phyloP scores from a whole-genome alignment of 2,888 invertebrate species.

The Autographa pulchrina region DNA sequence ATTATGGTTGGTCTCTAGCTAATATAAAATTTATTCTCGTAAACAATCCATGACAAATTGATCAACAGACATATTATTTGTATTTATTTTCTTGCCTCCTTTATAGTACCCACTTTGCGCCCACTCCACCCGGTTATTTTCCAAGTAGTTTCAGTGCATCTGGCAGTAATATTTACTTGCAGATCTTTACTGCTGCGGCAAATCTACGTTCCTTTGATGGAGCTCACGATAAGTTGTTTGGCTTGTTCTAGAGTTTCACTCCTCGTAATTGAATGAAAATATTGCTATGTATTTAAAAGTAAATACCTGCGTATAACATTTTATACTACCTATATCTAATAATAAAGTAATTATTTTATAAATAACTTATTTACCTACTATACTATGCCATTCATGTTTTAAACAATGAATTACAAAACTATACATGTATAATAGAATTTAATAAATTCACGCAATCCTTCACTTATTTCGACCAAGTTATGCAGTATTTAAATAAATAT shows the following conservation, averaged over 20 bases:
- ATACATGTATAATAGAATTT: neutral
- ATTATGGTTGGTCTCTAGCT: neutral
- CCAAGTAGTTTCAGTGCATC: slow-evolving; percentile 64
- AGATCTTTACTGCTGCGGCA: slow-evolving; percentile 50
- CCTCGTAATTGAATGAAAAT: slow-evolving; percentile 44
- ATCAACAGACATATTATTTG: slow-evolving; percentile 32
- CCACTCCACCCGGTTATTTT: slow-evolving; percentile 58
- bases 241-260: slow-evolving; percentile 44
- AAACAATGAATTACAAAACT: neutral
- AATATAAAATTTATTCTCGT: neutral
- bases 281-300: slow-evolving; percentile 4
- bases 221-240: slow-evolving; percentile 51
- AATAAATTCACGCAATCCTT: neutral
- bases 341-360: slow-evolving; percentile 4
- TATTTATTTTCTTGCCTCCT: slow-evolving; percentile 38
- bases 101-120: slow-evolving; percentile 21
- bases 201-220: slow-evolving; percentile 58
- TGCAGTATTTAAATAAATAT: neutral
- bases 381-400: neutral
- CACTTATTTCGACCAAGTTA: neutral
- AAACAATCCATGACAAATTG: slow-evolving; percentile 5
- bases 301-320: neutral
- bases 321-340: neutral
- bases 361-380: neutral
- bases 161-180: slow-evolving; percentile 67